Evolutionary conservation across 2,797 vertebrate genomes (phyloP).

Genomic region (Enteromius unitaeniatus): DNA sequence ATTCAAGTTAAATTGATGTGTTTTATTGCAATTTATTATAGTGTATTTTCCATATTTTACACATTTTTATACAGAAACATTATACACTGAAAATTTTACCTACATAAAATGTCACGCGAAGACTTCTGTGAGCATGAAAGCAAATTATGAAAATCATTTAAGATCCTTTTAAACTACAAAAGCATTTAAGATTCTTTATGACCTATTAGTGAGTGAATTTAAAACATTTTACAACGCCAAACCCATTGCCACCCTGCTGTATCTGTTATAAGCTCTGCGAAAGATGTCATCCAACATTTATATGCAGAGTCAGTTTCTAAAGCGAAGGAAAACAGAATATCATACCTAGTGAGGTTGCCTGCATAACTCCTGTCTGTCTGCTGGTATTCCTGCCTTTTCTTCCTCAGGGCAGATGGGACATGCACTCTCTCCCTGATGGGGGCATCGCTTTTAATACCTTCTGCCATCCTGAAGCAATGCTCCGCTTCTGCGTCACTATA

Average conservation of each 20-base stretch:
- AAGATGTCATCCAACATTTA: constrained; percentile 7
- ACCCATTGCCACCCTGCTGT: background rate
- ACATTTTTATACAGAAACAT: background rate
- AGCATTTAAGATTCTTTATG: background rate
- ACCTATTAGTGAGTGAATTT: background rate
- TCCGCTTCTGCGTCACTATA: constrained; percentile 91
- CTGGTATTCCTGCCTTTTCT: constrained; percentile 78
- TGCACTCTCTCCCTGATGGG: constrained; percentile 73
- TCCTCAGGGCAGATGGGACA: constrained; percentile 79
- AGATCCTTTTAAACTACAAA: background rate
- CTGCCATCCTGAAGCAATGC: constrained; percentile 86
- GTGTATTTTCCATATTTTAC: background rate
- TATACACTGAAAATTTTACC: background rate
- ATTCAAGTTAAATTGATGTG: background rate
- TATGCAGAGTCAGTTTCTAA: constrained; percentile 1
- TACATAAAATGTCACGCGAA: background rate
- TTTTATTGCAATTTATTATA: background rate
- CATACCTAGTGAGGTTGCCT: constrained; percentile 86
- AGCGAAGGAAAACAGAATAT: background rate
- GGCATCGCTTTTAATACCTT: constrained; percentile 70
- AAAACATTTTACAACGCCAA: background rate
- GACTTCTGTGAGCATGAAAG: background rate
- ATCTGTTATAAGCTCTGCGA: constrained; percentile 25
- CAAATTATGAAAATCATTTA: background rate
- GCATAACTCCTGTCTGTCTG: constrained; percentile 73